phyloP scores from a whole-genome alignment of 1,140 invertebrate species.

The Oncopodura yosiiana region DNA sequence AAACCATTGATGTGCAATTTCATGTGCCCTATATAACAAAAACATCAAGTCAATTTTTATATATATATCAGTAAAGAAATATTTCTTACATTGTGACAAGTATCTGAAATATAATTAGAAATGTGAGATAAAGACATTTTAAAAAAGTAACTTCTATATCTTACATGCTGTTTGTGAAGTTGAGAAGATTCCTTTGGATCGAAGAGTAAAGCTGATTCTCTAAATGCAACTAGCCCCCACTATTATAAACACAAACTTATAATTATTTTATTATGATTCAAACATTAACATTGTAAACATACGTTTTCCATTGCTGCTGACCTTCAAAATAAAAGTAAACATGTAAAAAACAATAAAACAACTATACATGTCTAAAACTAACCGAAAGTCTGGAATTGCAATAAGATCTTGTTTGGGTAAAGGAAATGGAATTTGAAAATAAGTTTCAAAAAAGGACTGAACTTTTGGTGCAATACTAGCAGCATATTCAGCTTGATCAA shows the following conservation, averaged over 20 bases:
- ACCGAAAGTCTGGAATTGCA: constrained; percentile 66
- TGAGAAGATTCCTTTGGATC: constrained; percentile 59
- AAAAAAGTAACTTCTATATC: constrained; percentile 40
- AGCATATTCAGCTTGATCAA: constrained; percentile 69
- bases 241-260: no score
- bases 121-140: neutral
- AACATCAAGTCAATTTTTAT: no score
- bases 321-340: no score
- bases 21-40: no score
- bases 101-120: neutral
- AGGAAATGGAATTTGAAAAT: constrained; percentile 71
- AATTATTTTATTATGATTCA: no score
- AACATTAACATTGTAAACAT: neutral
- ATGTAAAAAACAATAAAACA: no score
- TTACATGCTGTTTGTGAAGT: constrained; percentile 59
- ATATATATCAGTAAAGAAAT: constrained; percentile 41
- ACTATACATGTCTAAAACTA: no score
- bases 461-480: constrained; percentile 63
- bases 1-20: constrained; percentile 9
- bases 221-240: constrained; percentile 25
- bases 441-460: constrained; percentile 70
- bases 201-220: constrained; percentile 77
- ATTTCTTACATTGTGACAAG: neutral
- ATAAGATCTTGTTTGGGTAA: constrained; percentile 68
- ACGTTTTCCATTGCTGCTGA: constrained; percentile 59